Evolutionary conservation across 1,140 invertebrate genomes (phyloP).

Genomic region (Aphelenchoides fujianensis): DNA sequence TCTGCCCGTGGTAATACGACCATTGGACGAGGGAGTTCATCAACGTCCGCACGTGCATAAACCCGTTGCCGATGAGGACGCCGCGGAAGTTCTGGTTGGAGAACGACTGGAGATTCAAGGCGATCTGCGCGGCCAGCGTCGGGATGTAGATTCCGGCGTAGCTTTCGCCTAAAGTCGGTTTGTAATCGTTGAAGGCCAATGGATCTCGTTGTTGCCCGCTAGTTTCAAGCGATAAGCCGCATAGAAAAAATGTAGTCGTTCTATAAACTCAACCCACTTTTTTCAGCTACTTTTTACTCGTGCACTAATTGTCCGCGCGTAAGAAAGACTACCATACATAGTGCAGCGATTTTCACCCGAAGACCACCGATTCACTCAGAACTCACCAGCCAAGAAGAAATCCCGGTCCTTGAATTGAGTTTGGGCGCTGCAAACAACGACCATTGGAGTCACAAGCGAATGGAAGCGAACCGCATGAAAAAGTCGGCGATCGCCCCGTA

Average conservation of each 20-base stretch:
- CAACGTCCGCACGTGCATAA: slow-evolving; percentile 20
- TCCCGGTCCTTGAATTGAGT: slow-evolving; percentile 2
- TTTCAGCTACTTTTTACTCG: too few relatives aligned
- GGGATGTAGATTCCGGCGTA: slow-evolving; percentile 23
- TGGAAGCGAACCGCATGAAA: slow-evolving; percentile 11
- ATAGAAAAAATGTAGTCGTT: too few relatives aligned
- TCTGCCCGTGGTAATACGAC: slow-evolving; percentile 17
- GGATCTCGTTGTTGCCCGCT: too few relatives aligned
- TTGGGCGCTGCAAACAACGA: slow-evolving; percentile 2
- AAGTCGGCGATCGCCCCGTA: slow-evolving; percentile 21
- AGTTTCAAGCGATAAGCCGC: too few relatives aligned
- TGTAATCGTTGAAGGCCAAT: too few relatives aligned
- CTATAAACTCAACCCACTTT: too few relatives aligned
- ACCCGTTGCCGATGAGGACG: slow-evolving; percentile 21
- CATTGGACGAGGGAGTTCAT: slow-evolving; percentile 22
- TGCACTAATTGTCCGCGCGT: background rate
- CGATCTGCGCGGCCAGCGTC: slow-evolving; percentile 16
- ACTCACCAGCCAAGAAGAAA: slow-evolving; percentile 20
- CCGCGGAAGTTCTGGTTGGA: slow-evolving; percentile 17
- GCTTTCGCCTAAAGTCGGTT: too few relatives aligned
- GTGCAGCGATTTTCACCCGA: too few relatives aligned
- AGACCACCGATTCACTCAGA: too few relatives aligned
- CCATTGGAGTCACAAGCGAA: background rate
- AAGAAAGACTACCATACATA: slow-evolving; percentile 14
- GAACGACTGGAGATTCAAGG: background rate